Conservation (phyloP, 2,888 invertebrate genomes). For the Xanthorhoe spadicearia region DNA sequence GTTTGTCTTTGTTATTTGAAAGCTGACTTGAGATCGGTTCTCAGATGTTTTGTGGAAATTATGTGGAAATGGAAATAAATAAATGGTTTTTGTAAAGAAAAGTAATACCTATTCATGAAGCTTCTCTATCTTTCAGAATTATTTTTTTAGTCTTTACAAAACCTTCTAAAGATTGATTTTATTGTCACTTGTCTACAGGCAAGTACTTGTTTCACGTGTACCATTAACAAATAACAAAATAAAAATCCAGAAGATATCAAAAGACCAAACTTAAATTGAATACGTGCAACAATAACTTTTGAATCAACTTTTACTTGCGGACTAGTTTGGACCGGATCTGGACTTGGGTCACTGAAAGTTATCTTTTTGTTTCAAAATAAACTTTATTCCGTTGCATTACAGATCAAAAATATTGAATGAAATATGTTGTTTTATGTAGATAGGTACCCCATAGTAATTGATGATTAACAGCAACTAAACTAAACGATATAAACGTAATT, state of each 20-base stretch:
- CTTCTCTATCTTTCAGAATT: too few relatives aligned
- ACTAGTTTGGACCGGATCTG: slow-evolving; percentile 20
- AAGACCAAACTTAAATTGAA: slow-evolving; percentile 29
- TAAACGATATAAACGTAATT: too few relatives aligned
- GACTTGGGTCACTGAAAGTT: not conserved
- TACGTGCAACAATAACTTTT: slow-evolving; percentile 22
- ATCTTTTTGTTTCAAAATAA: not conserved
- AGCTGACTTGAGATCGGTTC: too few relatives aligned
- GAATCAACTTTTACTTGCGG: slow-evolving; percentile 26
- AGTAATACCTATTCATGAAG: too few relatives aligned
- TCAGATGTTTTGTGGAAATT: too few relatives aligned
- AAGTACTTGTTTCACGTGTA: not conserved
- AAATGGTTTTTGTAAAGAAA: too few relatives aligned
- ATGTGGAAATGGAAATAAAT: too few relatives aligned
- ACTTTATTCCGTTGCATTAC: not conserved
- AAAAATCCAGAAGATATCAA: not conserved
- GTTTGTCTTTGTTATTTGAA: not conserved
- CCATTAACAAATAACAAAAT: slow-evolving; percentile 4
- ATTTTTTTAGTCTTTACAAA: too few relatives aligned
- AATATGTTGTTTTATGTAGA: not conserved
- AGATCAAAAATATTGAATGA: not conserved
- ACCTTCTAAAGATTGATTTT: too few relatives aligned
- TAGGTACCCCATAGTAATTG: too few relatives aligned
- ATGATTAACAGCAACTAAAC: too few relatives aligned
- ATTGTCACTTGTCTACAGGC: too few relatives aligned